Percentiles rank a stretch among this genome's conserved stretches.
Conservation (phyloP, 2,113 vertebrate species). For the Hyaena hyaena region DNA sequence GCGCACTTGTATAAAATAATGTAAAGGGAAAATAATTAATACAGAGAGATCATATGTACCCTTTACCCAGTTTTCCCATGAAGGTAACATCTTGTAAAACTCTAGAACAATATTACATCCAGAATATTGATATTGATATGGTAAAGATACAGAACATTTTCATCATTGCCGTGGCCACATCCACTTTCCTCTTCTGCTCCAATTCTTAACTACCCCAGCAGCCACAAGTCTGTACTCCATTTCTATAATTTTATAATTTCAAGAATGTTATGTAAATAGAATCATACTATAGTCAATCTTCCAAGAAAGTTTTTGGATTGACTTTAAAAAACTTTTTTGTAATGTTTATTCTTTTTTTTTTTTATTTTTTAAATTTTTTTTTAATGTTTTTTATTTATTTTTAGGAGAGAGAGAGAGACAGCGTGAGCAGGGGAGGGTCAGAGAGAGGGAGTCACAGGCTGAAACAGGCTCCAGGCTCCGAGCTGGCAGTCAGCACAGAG, state of each 20-base stretch:
- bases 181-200: background rate
- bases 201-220: background rate
- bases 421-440: too few relatives aligned
- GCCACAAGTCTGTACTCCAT: background rate
- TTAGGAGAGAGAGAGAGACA: too few relatives aligned
- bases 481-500: too few relatives aligned
- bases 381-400: too few relatives aligned
- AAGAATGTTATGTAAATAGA: slow-evolving; percentile 17
- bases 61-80: background rate
- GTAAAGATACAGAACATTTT: background rate
- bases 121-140: background rate
- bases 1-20: background rate
- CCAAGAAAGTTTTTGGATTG: background rate
- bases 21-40: background rate
- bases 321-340: background rate
- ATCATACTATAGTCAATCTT: background rate
- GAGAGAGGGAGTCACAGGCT: too few relatives aligned
- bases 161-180: background rate
- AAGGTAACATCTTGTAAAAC: background rate
- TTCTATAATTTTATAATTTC: background rate
- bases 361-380: too few relatives aligned
- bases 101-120: background rate
- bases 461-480: too few relatives aligned
- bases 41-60: background rate
- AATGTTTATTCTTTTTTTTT: too few relatives aligned